phyloP scores from a whole-genome alignment of 2,888 invertebrate genomes.

The Anaspis maculata region DNA sequence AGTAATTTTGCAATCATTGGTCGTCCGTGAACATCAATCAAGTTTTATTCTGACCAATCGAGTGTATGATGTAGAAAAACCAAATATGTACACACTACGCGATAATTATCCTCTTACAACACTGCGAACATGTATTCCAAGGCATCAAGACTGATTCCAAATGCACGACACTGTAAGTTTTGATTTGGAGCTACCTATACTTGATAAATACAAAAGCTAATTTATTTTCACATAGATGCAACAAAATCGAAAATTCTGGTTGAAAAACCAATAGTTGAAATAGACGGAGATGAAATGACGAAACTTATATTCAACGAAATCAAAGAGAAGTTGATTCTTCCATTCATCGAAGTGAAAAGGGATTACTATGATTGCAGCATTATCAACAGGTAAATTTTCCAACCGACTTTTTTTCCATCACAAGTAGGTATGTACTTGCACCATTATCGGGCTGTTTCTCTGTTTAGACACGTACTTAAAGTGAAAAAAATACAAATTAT shows the following conservation, averaged over 20 bases:
- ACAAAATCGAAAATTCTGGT: constrained; percentile 52
- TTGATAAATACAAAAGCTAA: too few relatives aligned
- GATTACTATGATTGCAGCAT: constrained; percentile 80
- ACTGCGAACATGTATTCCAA: too few relatives aligned
- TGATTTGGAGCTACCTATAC: too few relatives aligned
- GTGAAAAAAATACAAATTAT: neutral
- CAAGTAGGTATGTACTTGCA: neutral
- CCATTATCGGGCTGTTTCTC: neutral
- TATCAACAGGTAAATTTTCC: constrained; percentile 48
- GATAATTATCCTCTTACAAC: too few relatives aligned
- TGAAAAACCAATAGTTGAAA: constrained; percentile 71
- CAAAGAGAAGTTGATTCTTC: constrained; percentile 73
- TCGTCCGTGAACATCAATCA: too few relatives aligned
- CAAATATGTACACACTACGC: too few relatives aligned
- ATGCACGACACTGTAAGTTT: too few relatives aligned
- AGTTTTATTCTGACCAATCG: too few relatives aligned
- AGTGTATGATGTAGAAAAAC: too few relatives aligned
- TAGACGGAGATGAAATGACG: constrained; percentile 93
- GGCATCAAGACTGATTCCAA: too few relatives aligned
- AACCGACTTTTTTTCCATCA: neutral
- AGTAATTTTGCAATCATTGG: too few relatives aligned
- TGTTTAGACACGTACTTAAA: neutral
- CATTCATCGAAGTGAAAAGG: constrained; percentile 70
- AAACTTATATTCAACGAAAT: constrained; percentile 86
- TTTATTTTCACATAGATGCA: too few relatives aligned